Conservation (phyloP, 2,797 vertebrate genomes). For the Fratercula arctica region DNA sequence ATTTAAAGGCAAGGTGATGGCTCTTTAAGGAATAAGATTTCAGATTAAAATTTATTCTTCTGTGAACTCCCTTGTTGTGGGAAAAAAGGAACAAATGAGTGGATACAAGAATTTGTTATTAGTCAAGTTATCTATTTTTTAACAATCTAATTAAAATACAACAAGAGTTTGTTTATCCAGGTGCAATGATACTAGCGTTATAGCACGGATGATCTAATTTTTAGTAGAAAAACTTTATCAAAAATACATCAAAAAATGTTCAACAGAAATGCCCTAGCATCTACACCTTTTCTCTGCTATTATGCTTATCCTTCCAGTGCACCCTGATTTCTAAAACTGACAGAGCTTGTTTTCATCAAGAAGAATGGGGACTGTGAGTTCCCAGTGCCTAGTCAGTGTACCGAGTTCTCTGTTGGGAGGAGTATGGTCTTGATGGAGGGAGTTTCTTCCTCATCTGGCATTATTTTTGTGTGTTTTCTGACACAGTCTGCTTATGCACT, state of each 20-base stretch:
- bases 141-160: neutral
- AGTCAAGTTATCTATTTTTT: neutral
- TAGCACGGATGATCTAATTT: neutral
- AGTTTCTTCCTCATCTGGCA: neutral
- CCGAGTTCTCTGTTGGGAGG: neutral
- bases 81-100: neutral
- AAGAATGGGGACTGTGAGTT: neutral
- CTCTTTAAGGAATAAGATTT: neutral
- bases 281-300: neutral
- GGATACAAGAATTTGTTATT: neutral
- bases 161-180: neutral
- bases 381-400: neutral
- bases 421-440: neutral
- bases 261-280: neutral
- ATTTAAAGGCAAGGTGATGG: neutral
- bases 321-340: neutral
- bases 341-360: neutral
- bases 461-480: neutral
- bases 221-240: neutral
- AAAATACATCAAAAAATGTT: neutral
- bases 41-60: neutral
- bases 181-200: neutral
- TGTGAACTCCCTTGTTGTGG: neutral
- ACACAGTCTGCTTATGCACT: neutral
- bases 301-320: neutral